Conservation (phyloP, 2,113 vertebrate genomes). For the Xerus inauris region DNA sequence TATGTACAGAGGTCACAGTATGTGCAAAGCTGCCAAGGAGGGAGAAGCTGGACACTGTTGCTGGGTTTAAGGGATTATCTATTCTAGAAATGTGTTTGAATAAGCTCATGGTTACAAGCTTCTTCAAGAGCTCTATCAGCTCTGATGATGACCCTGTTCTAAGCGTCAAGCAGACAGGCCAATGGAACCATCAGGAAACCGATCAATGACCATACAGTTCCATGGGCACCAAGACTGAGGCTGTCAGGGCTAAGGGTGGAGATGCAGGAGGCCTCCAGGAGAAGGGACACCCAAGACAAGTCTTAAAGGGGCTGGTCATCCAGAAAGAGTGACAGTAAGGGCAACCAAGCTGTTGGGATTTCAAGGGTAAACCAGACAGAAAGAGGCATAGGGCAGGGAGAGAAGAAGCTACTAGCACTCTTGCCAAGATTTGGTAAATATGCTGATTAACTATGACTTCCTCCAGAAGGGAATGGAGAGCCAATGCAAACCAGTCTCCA, state of each 20-base stretch:
- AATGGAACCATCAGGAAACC: background rate
- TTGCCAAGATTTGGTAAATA: background rate
- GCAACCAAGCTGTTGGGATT: background rate
- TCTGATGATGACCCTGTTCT: background rate
- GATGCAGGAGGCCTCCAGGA: background rate
- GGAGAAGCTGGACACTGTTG: background rate
- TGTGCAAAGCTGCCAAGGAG: background rate
- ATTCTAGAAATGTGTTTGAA: background rate
- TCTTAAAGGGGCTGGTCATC: background rate
- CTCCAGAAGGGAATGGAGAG: background rate
- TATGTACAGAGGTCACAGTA: fast-evolving
- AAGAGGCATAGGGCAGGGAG: background rate
- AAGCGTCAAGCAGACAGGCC: background rate
- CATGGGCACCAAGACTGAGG: background rate
- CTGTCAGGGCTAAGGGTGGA: background rate
- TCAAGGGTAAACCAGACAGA: background rate
- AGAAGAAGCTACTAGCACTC: background rate
- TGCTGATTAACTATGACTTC: background rate
- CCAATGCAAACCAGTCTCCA: background rate
- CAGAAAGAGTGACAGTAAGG: background rate
- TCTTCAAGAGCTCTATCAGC: background rate
- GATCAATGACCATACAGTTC: background rate
- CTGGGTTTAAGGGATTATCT: background rate
- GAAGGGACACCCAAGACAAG: background rate
- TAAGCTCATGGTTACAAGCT: background rate